Evolutionary conservation across 2,888 invertebrate genomes (phyloP).

Genomic region (Trissolcus brochymenae): DNA sequence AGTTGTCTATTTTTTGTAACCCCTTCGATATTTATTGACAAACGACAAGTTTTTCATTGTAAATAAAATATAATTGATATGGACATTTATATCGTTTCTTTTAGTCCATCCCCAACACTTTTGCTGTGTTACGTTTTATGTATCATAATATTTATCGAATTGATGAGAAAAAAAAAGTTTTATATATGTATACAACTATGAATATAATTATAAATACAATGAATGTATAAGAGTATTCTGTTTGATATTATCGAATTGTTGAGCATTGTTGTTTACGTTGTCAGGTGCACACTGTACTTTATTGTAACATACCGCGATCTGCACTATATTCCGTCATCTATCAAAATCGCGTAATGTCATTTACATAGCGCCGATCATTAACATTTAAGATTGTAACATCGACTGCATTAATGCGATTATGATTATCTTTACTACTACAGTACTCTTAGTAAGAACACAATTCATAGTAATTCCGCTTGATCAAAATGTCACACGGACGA

Average conservation of each 20-base stretch:
- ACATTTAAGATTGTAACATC: constrained; percentile 2
- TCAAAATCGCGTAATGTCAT: not conserved
- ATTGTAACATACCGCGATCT: constrained; percentile 69
- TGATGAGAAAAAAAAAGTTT: constrained; percentile 23
- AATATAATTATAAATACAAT: constrained; percentile 57
- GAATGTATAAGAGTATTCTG: constrained; percentile 70
- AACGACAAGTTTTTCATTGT: constrained; percentile 18
- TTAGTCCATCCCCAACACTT: constrained; percentile 17
- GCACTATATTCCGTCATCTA: constrained; percentile 22
- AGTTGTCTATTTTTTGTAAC: constrained; percentile 14
- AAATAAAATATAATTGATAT: constrained; percentile 20
- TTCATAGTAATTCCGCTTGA: constrained; percentile 19
- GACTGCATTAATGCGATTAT: constrained; percentile 35
- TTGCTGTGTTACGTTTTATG: constrained; percentile 73
- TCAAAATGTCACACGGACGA: constrained; percentile 7
- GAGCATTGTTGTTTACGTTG: constrained; percentile 75
- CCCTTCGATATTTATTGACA: constrained; percentile 26
- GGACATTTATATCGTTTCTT: constrained; percentile 20
- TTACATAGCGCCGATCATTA: not conserved
- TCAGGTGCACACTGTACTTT: constrained; percentile 75
- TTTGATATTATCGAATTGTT: constrained; percentile 76
- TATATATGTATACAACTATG: constrained; percentile 62
- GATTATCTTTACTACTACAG: constrained; percentile 44
- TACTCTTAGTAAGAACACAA: constrained; percentile 36
- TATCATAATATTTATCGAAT: constrained; percentile 72